These are phyloP conservation scores for Pelosia muscerda DNA, from an alignment of 2,888 invertebrate species.

Conservation along the genomic window DNA sequence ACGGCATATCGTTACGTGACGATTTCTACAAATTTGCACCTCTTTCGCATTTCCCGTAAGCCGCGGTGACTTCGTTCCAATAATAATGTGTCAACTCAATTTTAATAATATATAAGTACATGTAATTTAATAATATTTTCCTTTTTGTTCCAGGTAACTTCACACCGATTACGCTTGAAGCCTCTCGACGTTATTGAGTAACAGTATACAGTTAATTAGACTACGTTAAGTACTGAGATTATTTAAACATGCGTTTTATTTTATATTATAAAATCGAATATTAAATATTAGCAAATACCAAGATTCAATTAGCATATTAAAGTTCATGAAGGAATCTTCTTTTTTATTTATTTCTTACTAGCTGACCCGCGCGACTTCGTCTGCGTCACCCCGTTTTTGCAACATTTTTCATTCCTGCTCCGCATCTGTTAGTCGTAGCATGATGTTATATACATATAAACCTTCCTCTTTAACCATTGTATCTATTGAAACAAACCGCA, in stretches of 20 bases:
- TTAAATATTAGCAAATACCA: background rate
- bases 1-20: too few relatives aligned
- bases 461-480: too few relatives aligned
- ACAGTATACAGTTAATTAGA: constrained; percentile 18
- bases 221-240: constrained; percentile 12
- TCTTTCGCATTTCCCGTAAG: too few relatives aligned
- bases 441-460: too few relatives aligned
- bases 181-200: constrained; percentile 14
- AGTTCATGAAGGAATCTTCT: background rate
- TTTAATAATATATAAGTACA: background rate
- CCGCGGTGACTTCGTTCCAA: too few relatives aligned
- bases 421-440: too few relatives aligned
- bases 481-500: too few relatives aligned
- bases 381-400: too few relatives aligned
- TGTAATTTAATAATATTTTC: constrained; percentile 8
- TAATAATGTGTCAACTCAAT: background rate
- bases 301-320: background rate
- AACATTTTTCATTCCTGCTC: too few relatives aligned
- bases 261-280: background rate
- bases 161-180: constrained; percentile 15
- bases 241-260: constrained; percentile 6
- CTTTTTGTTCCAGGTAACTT: constrained; percentile 22
- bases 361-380: too few relatives aligned
- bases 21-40: too few relatives aligned
- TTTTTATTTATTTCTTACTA: background rate